These are phyloP conservation scores for Andrena chrysosceles DNA, from an alignment of 2,888 invertebrate genomes.

Conservation along the genomic window DNA sequence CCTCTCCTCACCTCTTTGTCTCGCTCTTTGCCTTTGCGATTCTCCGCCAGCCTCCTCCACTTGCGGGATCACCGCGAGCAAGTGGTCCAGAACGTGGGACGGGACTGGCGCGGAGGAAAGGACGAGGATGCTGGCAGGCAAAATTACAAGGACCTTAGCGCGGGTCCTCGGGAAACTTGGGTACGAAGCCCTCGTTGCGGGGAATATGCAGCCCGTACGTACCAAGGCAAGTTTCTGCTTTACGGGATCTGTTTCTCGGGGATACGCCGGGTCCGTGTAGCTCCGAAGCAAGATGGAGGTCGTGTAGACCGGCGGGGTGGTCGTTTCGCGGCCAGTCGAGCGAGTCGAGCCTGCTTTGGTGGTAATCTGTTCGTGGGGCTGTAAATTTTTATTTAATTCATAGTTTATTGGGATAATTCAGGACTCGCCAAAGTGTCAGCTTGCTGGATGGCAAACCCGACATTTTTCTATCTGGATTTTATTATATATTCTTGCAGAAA, in stretches of 20 bases:
- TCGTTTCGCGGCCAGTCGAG: constrained; percentile 6
- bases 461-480: too few species aligned
- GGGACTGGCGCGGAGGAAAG: constrained; percentile 33
- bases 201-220: constrained; percentile 57
- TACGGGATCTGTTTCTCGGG: constrained; percentile 60
- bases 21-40: constrained; percentile 55
- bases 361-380: background rate
- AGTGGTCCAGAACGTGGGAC: constrained; percentile 67
- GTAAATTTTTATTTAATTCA: too few species aligned
- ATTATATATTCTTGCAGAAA: too few species aligned
- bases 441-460: too few species aligned
- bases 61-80: constrained; percentile 72
- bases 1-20: background rate
- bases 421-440: too few species aligned
- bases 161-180: constrained; percentile 53
- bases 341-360: background rate
- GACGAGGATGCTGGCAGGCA: constrained; percentile 54
- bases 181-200: constrained; percentile 61
- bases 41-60: constrained; percentile 50
- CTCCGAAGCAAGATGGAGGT: constrained; percentile 38
- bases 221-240: constrained; percentile 54
- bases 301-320: constrained; percentile 21
- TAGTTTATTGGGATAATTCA: too few species aligned
- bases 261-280: constrained; percentile 50
- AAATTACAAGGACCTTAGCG: constrained; percentile 64